phyloP scores from a whole-genome alignment of 2,113 vertebrate genomes.

The Nothoprocta perdicaria region DNA sequence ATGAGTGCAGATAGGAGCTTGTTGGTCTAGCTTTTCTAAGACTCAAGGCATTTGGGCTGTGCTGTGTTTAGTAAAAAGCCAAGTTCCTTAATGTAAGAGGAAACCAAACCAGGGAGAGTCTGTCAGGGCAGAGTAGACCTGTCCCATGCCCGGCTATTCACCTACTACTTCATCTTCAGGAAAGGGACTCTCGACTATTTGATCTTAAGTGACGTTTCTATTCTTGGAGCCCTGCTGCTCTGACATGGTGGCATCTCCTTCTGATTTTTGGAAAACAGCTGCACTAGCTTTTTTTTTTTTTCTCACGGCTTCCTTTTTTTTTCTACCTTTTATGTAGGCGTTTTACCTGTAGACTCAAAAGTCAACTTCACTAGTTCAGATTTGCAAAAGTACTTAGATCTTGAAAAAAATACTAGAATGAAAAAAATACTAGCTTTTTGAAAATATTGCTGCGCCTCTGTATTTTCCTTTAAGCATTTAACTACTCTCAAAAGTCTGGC shows the following conservation, averaged over 20 bases:
- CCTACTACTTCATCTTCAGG: not conserved
- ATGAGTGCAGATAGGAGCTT: not conserved
- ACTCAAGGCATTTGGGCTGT: not conserved
- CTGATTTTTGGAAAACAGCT: not conserved
- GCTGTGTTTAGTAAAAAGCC: not conserved
- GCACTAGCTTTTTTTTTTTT: not conserved
- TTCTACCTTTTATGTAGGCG: not conserved
- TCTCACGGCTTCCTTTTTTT: not conserved
- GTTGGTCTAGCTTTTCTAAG: not conserved
- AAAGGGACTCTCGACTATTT: not conserved
- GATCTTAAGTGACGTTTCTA: not conserved
- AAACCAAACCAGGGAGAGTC: not conserved
- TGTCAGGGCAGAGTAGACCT: too few relatives aligned
- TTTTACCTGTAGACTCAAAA: not conserved
- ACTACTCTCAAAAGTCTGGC: slow-evolving; percentile 12
- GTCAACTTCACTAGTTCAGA: not conserved
- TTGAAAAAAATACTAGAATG: not conserved
- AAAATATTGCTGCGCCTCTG: not conserved
- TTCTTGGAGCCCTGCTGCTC: not conserved
- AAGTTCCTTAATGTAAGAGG: rapidly evolving
- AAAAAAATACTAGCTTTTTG: not conserved
- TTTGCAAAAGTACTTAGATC: not conserved
- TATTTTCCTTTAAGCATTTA: slow-evolving; percentile 9
- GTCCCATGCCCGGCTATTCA: not conserved
- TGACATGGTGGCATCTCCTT: not conserved